Evolutionary conservation across 2,888 invertebrate genomes (phyloP).

Genomic region (Leptopterna dolabrata): DNA sequence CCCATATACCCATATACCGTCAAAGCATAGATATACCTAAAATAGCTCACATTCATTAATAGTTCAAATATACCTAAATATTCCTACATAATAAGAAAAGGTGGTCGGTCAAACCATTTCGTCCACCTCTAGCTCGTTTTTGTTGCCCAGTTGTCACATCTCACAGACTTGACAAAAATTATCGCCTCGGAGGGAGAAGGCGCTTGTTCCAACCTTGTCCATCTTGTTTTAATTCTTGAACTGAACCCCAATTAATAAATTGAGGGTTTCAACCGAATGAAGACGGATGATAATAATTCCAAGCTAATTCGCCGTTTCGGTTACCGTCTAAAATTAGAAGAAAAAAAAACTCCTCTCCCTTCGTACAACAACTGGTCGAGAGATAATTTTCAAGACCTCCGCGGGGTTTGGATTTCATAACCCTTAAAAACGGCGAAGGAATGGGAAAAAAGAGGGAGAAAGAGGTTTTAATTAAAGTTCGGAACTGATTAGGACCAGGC

Average conservation of each 20-base stretch:
- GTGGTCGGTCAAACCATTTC: no score
- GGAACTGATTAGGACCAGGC: background rate
- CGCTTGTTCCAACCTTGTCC: background rate
- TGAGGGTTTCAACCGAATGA: background rate
- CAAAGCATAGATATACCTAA: no score
- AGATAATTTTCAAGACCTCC: slow-evolving; percentile 6
- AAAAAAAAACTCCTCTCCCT: no score
- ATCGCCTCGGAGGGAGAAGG: background rate
- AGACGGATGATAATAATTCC: slow-evolving; percentile 27
- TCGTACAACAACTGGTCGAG: background rate
- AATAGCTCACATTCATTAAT: no score
- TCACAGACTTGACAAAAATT: background rate
- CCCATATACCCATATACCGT: no score
- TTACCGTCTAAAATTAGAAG: background rate
- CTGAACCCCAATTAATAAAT: slow-evolving; percentile 22
- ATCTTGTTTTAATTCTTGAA: slow-evolving; percentile 15
- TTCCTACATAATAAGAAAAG: no score
- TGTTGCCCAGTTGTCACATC: no score
- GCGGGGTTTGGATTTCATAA: background rate
- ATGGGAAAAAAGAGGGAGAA: background rate
- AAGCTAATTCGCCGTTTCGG: background rate
- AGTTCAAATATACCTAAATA: no score
- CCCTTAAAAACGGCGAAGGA: background rate
- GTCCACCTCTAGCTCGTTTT: no score
- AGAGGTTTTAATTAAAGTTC: slow-evolving; percentile 37